Evolutionary conservation across 2,888 invertebrate species (phyloP).

Genomic region (Geophilus truncorum): DNA sequence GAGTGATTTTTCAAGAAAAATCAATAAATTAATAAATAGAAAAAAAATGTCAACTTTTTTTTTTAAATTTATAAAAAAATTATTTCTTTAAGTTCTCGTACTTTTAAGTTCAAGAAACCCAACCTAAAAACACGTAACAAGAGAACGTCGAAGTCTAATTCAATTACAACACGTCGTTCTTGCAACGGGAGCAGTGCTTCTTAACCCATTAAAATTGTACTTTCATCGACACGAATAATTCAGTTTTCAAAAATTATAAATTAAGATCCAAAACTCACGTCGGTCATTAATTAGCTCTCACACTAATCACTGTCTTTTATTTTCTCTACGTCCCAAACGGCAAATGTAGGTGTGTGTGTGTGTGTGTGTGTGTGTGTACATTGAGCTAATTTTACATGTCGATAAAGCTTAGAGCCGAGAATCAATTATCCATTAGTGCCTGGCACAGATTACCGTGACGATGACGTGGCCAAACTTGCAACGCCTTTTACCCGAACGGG

Average conservation of each 20-base stretch:
- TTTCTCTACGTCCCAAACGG: neutral
- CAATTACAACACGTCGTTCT: neutral
- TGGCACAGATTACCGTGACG: conserved; percentile 16
- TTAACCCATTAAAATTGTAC: neutral
- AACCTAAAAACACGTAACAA: neutral
- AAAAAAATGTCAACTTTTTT: too few species aligned
- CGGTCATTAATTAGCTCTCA: neutral
- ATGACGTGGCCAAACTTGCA: conserved; percentile 14
- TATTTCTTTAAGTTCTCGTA: neutral
- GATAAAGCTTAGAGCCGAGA: conserved; percentile 11
- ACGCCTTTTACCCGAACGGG: conserved; percentile 11
- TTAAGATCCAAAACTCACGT: neutral
- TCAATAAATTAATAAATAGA: too few species aligned
- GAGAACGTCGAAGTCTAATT: neutral
- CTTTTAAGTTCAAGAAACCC: neutral
- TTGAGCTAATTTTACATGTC: conserved; percentile 19
- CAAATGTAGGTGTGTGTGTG: too few species aligned
- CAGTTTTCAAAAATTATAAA: neutral
- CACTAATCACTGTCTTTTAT: neutral
- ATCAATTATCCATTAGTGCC: conserved; percentile 25
- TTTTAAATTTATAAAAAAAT: too few species aligned
- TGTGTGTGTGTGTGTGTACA: neutral
- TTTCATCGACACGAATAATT: neutral
- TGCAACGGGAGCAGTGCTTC: neutral
- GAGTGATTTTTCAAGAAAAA: neutral